These are phyloP conservation scores for Cetoscarus ocellatus DNA, from an alignment of 2,797 vertebrate species.

Conservation along the genomic window DNA sequence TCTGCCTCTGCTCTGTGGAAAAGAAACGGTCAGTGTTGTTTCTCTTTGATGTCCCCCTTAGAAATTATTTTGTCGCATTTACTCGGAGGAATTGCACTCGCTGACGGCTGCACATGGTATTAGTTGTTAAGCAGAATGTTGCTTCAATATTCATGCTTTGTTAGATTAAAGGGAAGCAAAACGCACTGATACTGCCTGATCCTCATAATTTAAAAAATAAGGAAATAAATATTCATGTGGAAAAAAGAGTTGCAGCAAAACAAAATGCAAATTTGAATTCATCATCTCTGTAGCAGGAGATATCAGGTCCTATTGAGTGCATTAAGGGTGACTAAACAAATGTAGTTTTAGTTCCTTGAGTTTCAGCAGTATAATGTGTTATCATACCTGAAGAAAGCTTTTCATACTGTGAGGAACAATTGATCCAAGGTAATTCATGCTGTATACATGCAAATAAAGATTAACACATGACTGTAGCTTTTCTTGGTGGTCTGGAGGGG, in stretches of 20 bases:
- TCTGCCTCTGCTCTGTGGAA: conserved; percentile 50
- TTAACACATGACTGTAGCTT: neutral
- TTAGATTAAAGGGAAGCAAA: conserved; percentile 77
- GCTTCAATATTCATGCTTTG: conserved; percentile 62
- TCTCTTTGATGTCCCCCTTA: conserved; percentile 79
- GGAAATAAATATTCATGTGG: conserved; percentile 76
- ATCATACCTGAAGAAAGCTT: conserved; percentile 69
- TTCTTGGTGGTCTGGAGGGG: no score
- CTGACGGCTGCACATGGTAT: conserved; percentile 59
- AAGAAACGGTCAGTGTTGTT: conserved; percentile 69
- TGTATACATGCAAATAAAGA: neutral
- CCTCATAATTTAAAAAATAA: conserved; percentile 37
- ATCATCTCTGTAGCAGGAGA: conserved; percentile 47
- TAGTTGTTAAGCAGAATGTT: conserved; percentile 58
- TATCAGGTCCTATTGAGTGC: conserved; percentile 38
- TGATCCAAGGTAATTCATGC: no score
- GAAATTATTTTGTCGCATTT: conserved; percentile 73
- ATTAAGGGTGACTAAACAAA: conserved; percentile 42
- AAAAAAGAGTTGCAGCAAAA: conserved; percentile 59
- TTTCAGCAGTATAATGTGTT: conserved; percentile 59
- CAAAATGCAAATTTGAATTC: conserved; percentile 67
- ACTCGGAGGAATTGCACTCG: conserved; percentile 65
- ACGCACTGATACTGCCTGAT: conserved; percentile 57
- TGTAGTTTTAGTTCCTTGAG: conserved; percentile 52
- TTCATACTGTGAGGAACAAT: conserved; percentile 26